phyloP scores from a whole-genome alignment of 2,888 invertebrate species.

The Eledona agricola region DNA sequence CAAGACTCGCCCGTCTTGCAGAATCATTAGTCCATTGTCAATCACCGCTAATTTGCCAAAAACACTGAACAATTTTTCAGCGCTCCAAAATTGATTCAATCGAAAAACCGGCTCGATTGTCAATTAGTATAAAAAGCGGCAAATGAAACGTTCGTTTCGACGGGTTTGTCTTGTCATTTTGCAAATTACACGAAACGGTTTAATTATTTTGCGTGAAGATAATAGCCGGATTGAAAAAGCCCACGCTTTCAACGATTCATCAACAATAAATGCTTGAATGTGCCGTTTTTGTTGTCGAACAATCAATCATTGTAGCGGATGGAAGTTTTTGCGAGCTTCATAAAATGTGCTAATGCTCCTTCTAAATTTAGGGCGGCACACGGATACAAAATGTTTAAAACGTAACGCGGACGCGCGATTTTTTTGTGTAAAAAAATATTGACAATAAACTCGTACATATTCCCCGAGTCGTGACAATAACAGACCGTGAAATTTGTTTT shows the following conservation, averaged over 20 bases:
- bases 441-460: no score
- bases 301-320: slow-evolving; percentile 1
- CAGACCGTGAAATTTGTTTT: no score
- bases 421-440: no score
- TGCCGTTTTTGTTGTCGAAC: background rate
- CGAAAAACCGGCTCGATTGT: slow-evolving; percentile 17
- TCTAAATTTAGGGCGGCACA: no score
- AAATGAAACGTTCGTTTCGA: slow-evolving; percentile 16
- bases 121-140: slow-evolving; percentile 10
- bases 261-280: slow-evolving; percentile 4
- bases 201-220: slow-evolving; percentile 4
- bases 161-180: slow-evolving; percentile 6
- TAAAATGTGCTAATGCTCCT: slow-evolving; percentile 1
- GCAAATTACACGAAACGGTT: slow-evolving; percentile 1
- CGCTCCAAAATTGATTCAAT: slow-evolving; percentile 14
- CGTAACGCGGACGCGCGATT: no score
- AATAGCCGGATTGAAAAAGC: background rate
- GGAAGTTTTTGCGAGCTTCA: background rate
- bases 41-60: no score
- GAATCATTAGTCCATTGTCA: no score
- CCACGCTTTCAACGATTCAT: background rate
- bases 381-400: no score
- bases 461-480: no score
- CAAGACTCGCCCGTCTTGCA: no score
- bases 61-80: no score